These are phyloP conservation scores for Yponomeuta malinellus DNA, from an alignment of 2,888 invertebrate species.

Conservation along the genomic window DNA sequence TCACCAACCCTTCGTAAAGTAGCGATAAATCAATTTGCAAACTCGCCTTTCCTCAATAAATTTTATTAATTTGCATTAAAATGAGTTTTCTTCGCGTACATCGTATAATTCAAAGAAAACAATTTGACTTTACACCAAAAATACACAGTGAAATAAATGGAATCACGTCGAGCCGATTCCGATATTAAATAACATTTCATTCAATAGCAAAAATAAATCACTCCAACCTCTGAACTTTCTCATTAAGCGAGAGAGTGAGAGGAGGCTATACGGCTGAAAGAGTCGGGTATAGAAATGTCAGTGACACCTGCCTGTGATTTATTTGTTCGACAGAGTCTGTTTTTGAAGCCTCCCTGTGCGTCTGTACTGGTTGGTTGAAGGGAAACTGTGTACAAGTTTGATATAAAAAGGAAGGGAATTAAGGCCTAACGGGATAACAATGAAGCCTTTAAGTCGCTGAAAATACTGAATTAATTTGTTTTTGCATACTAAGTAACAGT, in stretches of 20 bases:
- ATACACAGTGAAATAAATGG: background rate
- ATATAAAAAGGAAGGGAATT: background rate
- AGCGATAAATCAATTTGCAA: background rate
- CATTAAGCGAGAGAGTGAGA: slow-evolving; percentile 25
- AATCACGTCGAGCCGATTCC: background rate
- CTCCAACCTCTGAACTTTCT: slow-evolving; percentile 26
- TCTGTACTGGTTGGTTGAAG: background rate
- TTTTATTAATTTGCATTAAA: background rate
- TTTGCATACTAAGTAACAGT: no score
- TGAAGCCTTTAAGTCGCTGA: no score
- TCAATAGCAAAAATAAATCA: slow-evolving; percentile 34
- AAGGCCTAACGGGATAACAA: no score
- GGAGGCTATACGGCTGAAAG: slow-evolving; percentile 21
- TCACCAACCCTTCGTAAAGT: background rate
- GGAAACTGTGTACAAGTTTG: background rate
- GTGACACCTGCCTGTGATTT: slow-evolving; percentile 51
- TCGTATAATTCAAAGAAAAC: background rate
- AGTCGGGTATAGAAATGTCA: slow-evolving; percentile 28
- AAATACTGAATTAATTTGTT: no score
- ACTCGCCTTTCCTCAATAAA: background rate
- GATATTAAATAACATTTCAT: slow-evolving; percentile 12
- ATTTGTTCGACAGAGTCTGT: slow-evolving; percentile 49
- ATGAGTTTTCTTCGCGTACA: background rate
- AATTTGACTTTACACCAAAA: background rate
- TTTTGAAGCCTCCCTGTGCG: slow-evolving; percentile 28